Conservation (phyloP, 2,797 vertebrate species). For the Parambassis ranga region DNA sequence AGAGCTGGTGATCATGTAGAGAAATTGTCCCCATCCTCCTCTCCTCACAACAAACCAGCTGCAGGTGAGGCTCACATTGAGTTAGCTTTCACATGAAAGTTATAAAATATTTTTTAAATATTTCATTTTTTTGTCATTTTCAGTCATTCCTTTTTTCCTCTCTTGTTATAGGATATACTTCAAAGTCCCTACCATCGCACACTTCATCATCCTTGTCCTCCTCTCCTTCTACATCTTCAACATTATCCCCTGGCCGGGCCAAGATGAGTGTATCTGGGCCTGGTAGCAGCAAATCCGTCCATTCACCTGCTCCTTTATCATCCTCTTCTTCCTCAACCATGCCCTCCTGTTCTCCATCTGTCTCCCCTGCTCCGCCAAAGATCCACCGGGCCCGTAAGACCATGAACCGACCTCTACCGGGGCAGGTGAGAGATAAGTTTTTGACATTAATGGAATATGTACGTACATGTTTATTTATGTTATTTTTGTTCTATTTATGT, state of each 20-base stretch:
- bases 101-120: too few species aligned
- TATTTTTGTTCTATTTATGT: neutral
- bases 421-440: slow-evolving; percentile 76
- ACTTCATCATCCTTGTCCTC: slow-evolving; percentile 49
- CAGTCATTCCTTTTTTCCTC: neutral
- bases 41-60: slow-evolving; percentile 58
- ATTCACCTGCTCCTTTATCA: slow-evolving; percentile 46
- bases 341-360: slow-evolving; percentile 56
- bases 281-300: slow-evolving; percentile 71
- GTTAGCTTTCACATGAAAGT: neutral
- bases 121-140: neutral
- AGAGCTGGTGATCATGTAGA: slow-evolving; percentile 48
- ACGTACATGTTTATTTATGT: neutral
- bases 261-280: slow-evolving; percentile 92
- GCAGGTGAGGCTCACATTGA: slow-evolving; percentile 54
- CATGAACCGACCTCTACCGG: slow-evolving; percentile 85
- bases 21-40: slow-evolving; percentile 43
- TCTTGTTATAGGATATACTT: slow-evolving; percentile 78
- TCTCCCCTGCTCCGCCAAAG: slow-evolving; percentile 76
- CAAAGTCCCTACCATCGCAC: slow-evolving; percentile 80
- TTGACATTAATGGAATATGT: neutral
- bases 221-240: slow-evolving; percentile 66
- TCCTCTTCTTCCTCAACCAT: slow-evolving; percentile 49
- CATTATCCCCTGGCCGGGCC: slow-evolving; percentile 79
- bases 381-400: slow-evolving; percentile 92